Percentiles rank a stretch among this genome's conserved stretches.
phyloP scores from a whole-genome alignment of 2,113 vertebrate species.

The Misgurnus anguillicaudatus region DNA sequence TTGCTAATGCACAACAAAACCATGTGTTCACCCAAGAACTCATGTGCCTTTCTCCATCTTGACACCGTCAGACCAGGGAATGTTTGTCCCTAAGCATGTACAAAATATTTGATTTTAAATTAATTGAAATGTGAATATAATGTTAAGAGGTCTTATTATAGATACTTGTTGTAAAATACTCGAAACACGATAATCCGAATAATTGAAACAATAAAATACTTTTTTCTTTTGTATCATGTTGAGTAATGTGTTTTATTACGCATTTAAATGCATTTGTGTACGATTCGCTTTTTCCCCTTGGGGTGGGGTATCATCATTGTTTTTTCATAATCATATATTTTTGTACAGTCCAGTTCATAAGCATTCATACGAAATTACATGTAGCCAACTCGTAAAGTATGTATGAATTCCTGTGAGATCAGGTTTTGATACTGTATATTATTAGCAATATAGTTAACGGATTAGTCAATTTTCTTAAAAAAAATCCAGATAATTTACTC shows the following conservation, averaged over 20 bases:
- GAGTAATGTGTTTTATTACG: conserved; percentile 2
- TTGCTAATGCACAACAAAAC: conserved; percentile 63
- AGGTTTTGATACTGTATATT: too few relatives aligned
- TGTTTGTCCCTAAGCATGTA: conserved; percentile 74
- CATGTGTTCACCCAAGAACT: conserved; percentile 63
- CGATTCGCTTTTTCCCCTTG: too few relatives aligned
- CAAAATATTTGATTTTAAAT: conserved; percentile 67
- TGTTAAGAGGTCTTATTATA: conserved; percentile 72
- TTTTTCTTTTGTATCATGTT: conserved; percentile 59
- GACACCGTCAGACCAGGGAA: conserved; percentile 72
- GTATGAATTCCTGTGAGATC: too few relatives aligned
- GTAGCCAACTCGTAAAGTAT: too few relatives aligned
- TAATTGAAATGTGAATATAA: conserved; percentile 69
- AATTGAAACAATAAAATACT: conserved; percentile 72
- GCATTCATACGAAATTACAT: too few relatives aligned
- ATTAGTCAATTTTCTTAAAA: too few relatives aligned
- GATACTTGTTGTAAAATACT: conserved; percentile 73
- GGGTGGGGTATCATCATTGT: too few relatives aligned
- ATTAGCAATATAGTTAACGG: too few relatives aligned
- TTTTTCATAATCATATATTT: too few relatives aligned
- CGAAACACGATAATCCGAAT: conserved; percentile 58
- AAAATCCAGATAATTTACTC: too few relatives aligned
- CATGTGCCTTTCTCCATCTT: conserved; percentile 74
- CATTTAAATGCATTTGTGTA: too few relatives aligned
- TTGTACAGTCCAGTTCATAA: too few relatives aligned